phyloP scores from a whole-genome alignment of 2,888 invertebrate species.

The Charanyca ferruginea region DNA sequence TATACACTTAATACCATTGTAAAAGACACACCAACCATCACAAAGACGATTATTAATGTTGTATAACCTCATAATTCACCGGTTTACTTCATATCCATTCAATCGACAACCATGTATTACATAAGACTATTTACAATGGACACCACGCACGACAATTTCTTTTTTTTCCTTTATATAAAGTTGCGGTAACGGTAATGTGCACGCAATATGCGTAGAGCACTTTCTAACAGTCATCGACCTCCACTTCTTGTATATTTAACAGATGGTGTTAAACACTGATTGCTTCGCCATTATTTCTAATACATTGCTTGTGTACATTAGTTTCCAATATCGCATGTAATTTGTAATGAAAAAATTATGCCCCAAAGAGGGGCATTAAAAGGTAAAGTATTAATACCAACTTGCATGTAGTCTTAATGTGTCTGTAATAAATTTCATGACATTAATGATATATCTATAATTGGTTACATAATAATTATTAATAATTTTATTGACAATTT shows the following conservation, averaged over 20 bases:
- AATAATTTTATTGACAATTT: no score
- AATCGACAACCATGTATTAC: slow-evolving; percentile 48
- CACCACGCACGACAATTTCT: slow-evolving; percentile 49
- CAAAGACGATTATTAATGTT: slow-evolving; percentile 9
- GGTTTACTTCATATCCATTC: slow-evolving; percentile 31
- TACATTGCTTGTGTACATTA: not conserved
- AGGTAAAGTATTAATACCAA: no score
- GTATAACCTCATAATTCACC: slow-evolving; percentile 9
- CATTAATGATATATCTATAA: no score
- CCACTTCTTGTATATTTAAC: slow-evolving; percentile 23
- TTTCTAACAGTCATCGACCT: slow-evolving; percentile 57
- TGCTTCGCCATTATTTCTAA: slow-evolving; percentile 7
- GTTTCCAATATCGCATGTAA: no score
- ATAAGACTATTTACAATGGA: slow-evolving; percentile 48
- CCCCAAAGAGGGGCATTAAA: no score
- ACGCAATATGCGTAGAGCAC: slow-evolving; percentile 52
- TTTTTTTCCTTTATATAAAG: slow-evolving; percentile 40
- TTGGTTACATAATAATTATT: no score
- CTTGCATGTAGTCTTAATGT: no score
- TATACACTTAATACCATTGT: no score
- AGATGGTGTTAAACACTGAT: slow-evolving; percentile 27
- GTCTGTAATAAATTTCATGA: no score
- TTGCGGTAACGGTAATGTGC: slow-evolving; percentile 14
- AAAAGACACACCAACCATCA: not conserved
- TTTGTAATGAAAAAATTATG: no score